Conservation (phyloP, 1,140 invertebrate species). For the Drosophila lacertosa region DNA sequence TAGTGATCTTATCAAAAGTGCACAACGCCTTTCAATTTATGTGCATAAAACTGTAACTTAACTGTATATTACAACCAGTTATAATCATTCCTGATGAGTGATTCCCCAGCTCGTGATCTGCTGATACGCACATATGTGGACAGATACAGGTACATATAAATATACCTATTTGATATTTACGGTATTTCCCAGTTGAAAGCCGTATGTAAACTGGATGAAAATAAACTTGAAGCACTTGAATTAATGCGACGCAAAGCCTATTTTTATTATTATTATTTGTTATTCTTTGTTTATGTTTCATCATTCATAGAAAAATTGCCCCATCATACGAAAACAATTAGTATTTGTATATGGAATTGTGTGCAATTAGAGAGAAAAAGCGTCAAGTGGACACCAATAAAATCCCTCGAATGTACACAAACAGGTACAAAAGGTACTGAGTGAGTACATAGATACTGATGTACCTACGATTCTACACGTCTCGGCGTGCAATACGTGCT, state of each 20-base stretch:
- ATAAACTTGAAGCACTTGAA: not conserved
- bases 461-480: slow-evolving; percentile 29
- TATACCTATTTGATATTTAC: too few species aligned
- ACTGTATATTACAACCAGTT: not conserved
- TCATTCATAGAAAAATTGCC: slow-evolving; percentile 6
- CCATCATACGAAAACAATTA: slow-evolving; percentile 1
- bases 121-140: not conserved
- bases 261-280: not conserved
- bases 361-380: slow-evolving; percentile 8
- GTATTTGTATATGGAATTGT: not conserved
- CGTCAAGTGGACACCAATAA: slow-evolving; percentile 1
- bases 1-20: not conserved
- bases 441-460: slow-evolving; percentile 3
- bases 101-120: not conserved
- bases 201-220: not conserved
- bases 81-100: not conserved
- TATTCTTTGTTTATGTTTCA: slow-evolving; percentile 1
- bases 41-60: not conserved
- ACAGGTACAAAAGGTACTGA: slow-evolving; percentile 4
- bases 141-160: not conserved
- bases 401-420: not conserved
- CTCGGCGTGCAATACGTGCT: slow-evolving; percentile 29
- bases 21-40: too few species aligned
- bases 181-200: not conserved
- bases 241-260: not conserved